Percentiles rank a stretch among this genome's conserved stretches.
phyloP scores from a whole-genome alignment of 2,113 vertebrate genomes.

The Condylura cristata region DNA sequence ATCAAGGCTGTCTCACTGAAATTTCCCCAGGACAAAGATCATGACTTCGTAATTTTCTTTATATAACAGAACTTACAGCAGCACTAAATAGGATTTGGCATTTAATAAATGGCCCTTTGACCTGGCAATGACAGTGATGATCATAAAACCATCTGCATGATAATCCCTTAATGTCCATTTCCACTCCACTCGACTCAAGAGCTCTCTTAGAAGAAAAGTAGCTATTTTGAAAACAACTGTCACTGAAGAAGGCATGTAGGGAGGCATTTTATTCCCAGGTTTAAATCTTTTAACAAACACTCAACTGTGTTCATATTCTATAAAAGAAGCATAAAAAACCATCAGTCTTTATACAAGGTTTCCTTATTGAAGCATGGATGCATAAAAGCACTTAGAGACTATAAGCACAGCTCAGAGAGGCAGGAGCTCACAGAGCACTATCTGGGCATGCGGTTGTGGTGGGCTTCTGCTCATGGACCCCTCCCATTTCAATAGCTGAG shows the following conservation, averaged over 20 bases:
- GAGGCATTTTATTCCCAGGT: background rate
- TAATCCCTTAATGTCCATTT: background rate
- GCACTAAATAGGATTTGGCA: background rate
- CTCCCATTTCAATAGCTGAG: background rate
- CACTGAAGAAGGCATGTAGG: background rate
- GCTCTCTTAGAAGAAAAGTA: background rate
- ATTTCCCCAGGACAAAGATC: background rate
- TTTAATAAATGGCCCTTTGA: constrained; percentile 34
- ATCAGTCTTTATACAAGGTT: constrained; percentile 40
- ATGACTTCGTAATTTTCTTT: constrained; percentile 20
- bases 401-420: background rate
- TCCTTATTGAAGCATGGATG: background rate
- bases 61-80: background rate
- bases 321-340: constrained; percentile 46
- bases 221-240: constrained; percentile 42
- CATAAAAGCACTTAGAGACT: background rate
- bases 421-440: too few relatives aligned
- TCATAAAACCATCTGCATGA: background rate
- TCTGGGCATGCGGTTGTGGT: background rate
- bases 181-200: background rate
- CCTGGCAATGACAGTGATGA: background rate
- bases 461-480: background rate
- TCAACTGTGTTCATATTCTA: constrained; percentile 33
- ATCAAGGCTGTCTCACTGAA: background rate
- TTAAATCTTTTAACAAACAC: constrained; percentile 28